Percentiles rank a stretch among this genome's conserved stretches.
phyloP scores from a whole-genome alignment of 2,888 invertebrate species.

The Harmothoe impar region DNA sequence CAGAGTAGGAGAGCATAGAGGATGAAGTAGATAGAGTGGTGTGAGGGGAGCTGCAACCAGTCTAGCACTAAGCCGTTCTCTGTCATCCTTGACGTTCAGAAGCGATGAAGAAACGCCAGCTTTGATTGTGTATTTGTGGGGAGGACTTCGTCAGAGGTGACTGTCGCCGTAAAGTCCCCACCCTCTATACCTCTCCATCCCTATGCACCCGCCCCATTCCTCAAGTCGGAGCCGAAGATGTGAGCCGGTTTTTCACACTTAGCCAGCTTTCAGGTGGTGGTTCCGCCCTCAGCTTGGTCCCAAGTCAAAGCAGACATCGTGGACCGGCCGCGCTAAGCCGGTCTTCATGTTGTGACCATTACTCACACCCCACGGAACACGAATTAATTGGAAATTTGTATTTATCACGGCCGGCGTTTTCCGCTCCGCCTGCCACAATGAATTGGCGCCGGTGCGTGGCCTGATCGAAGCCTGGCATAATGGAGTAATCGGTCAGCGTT shows the following conservation, averaged over 20 bases:
- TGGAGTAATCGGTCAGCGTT: constrained; percentile 48
- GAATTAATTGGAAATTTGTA: constrained; percentile 49
- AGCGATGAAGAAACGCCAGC: background rate
- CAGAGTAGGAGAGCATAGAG: background rate
- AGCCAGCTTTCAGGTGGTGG: background rate
- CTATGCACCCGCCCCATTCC: too few relatives aligned
- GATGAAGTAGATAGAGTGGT: background rate
- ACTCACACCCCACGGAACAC: background rate
- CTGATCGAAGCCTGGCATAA: constrained; percentile 44
- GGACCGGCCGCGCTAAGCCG: background rate
- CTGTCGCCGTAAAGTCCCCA: background rate
- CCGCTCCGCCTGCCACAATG: background rate
- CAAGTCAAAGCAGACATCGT: constrained; percentile 3
- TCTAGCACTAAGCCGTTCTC: background rate
- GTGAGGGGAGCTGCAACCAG: background rate
- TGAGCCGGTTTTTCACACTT: constrained; percentile 3
- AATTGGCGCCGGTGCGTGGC: background rate
- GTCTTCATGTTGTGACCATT: constrained; percentile 14
- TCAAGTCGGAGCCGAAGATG: background rate
- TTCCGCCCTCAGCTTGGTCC: background rate
- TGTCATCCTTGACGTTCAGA: constrained; percentile 5
- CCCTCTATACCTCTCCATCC: background rate
- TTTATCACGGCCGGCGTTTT: constrained; percentile 17
- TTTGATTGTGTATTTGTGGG: constrained; percentile 46
- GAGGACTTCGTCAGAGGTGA: constrained; percentile 4